Evolutionary conservation across 2,797 vertebrate species (phyloP).

Genomic region (Lacerta agilis): DNA sequence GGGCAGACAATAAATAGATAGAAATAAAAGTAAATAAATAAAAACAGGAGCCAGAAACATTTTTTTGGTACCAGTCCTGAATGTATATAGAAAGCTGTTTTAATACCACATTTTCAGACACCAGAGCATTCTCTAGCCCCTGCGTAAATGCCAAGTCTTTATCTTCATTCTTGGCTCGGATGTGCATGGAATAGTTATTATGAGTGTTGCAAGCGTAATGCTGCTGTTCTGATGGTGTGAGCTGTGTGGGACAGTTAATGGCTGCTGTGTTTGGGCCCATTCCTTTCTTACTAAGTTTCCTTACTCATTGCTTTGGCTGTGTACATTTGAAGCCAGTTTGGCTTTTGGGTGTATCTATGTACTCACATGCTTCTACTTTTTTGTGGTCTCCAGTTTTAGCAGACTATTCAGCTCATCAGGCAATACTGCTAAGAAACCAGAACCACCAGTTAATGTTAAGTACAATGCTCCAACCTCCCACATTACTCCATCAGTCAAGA

Average conservation of each 20-base stretch:
- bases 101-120: not conserved
- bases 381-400: slow-evolving; percentile 89
- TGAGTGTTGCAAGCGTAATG: not conserved
- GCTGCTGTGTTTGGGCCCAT: slow-evolving; percentile 42
- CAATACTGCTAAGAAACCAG: slow-evolving; percentile 89
- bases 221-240: slow-evolving; percentile 25
- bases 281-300: slow-evolving; percentile 23
- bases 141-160: not conserved
- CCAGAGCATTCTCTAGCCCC: not conserved
- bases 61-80: not conserved
- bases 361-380: slow-evolving; percentile 71
- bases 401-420: slow-evolving; percentile 95
- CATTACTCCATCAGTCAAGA: slow-evolving; percentile 94
- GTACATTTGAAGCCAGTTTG: slow-evolving; percentile 4
- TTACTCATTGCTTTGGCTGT: slow-evolving; percentile 42
- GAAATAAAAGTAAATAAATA: no score
- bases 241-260: slow-evolving; percentile 45
- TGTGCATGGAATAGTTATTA: not conserved
- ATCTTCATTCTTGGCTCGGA: not conserved
- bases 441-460: slow-evolving; percentile 94
- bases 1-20: no score
- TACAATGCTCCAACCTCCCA: slow-evolving; percentile 97
- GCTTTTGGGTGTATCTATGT: slow-evolving; percentile 47
- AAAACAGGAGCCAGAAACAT: not conserved
- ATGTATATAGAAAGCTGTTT: not conserved